These are phyloP conservation scores for Tragelaphus eurycerus DNA, from an alignment of 2,797 vertebrate genomes.

Conservation along the genomic window DNA sequence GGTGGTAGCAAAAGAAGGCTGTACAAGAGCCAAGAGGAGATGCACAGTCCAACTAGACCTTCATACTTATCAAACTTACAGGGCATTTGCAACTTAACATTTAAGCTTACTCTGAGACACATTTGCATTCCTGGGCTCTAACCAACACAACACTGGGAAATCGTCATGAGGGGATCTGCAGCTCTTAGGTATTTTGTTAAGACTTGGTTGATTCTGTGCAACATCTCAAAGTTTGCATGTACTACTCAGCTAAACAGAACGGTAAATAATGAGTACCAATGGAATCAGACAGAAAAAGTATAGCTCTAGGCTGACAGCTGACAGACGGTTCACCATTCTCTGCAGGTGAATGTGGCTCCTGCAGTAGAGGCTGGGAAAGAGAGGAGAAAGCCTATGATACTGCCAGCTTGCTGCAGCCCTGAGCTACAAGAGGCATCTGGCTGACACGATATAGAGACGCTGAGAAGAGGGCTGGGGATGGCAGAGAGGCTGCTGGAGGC, in stretches of 20 bases:
- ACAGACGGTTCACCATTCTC: not conserved
- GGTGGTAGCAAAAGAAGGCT: not conserved
- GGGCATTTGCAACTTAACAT: not conserved
- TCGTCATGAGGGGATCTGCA: not conserved
- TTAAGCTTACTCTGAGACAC: not conserved
- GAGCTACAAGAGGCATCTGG: not conserved
- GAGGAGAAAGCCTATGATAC: not conserved
- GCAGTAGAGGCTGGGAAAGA: not conserved
- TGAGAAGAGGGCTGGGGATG: not conserved
- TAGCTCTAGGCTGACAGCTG: slow-evolving; percentile 38
- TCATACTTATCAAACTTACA: not conserved
- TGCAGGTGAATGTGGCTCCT: not conserved
- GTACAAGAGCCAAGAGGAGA: not conserved
- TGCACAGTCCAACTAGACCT: not conserved
- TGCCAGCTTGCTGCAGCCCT: not conserved
- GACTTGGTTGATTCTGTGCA: not conserved
- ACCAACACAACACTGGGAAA: not conserved
- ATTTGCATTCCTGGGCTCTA: not conserved
- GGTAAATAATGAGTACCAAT: slow-evolving; percentile 18
- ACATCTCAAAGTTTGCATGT: not conserved
- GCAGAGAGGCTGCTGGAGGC: not conserved
- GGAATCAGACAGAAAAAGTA: slow-evolving; percentile 24
- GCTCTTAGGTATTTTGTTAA: not conserved
- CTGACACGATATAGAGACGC: not conserved
- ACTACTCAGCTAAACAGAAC: slow-evolving; percentile 26